Percentiles rank a stretch among this genome's conserved stretches.
These are phyloP conservation scores for Thysanoteuthis rhombus DNA, from an alignment of 2,888 invertebrate genomes.

Conservation along the genomic window DNA sequence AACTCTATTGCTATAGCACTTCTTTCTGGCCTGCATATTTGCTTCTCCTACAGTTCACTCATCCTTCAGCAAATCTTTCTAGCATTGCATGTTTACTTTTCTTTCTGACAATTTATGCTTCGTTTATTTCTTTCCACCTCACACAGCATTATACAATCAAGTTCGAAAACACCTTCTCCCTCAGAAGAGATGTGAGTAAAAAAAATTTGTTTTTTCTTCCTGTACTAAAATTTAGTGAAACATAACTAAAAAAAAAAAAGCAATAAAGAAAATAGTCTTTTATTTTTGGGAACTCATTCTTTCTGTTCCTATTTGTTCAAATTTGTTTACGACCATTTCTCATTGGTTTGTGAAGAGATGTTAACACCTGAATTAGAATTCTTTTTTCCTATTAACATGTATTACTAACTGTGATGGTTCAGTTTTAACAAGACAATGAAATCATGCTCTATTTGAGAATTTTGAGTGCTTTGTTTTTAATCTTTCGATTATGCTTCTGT, in stretches of 20 bases:
- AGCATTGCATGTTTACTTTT: background rate
- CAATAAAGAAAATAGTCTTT: background rate
- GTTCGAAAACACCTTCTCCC: conserved; percentile 12
- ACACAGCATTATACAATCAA: conserved; percentile 12
- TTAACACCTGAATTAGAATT: background rate
- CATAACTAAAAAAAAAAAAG: background rate
- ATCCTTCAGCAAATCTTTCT: background rate
- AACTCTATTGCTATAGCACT: background rate
- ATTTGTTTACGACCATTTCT: background rate
- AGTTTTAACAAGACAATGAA: background rate
- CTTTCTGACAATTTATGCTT: background rate
- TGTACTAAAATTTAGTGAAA: background rate
- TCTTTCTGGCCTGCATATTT: background rate
- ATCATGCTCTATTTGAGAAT: background rate
- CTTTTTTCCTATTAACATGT: background rate
- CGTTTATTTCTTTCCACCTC: background rate
- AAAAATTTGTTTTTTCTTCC: background rate
- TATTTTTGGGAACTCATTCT: background rate
- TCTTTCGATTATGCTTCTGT: background rate
- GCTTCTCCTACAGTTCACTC: background rate
- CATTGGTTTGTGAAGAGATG: background rate
- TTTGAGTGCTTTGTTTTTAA: background rate
- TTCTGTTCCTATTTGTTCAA: background rate
- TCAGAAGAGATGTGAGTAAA: background rate
- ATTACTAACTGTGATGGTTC: background rate